phyloP scores from a whole-genome alignment of 1,140 invertebrate species.

The Plectrocnemia conspersa region DNA sequence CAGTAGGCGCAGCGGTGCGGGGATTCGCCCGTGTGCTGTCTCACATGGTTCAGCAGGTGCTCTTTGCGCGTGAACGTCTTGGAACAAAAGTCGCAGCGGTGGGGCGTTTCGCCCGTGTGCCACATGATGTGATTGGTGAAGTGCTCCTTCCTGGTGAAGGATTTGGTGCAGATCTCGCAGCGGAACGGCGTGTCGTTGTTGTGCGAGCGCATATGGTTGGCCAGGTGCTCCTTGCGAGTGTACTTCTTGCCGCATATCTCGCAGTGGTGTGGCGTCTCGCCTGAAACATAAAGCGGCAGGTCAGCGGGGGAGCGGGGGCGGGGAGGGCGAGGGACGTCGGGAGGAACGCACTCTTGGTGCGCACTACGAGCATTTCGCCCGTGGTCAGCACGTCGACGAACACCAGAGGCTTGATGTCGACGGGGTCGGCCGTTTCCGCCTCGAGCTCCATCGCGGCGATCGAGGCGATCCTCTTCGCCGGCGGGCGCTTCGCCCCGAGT shows the following conservation, averaged over 20 bases:
- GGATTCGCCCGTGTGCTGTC: slow-evolving; percentile 78
- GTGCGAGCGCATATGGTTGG: slow-evolving; percentile 72
- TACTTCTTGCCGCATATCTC: slow-evolving; percentile 73
- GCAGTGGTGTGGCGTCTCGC: slow-evolving; percentile 69
- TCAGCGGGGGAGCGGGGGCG: not conserved
- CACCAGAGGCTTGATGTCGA: slow-evolving; percentile 23
- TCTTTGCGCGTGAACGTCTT: slow-evolving; percentile 81
- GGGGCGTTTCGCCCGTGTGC: slow-evolving; percentile 83
- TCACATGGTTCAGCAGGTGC: slow-evolving; percentile 75
- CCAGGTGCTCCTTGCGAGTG: slow-evolving; percentile 70
- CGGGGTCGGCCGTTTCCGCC: not conserved
- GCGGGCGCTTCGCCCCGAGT: not conserved
- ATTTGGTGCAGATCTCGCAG: slow-evolving; percentile 81
- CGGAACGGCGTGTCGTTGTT: slow-evolving; percentile 78
- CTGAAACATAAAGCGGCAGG: slow-evolving; percentile 54
- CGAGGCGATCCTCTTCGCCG: no score
- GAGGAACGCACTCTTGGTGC: slow-evolving; percentile 2
- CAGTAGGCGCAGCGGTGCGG: slow-evolving; percentile 77
- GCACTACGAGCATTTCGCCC: slow-evolving; percentile 8
- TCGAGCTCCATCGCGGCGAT: slow-evolving; percentile 8
- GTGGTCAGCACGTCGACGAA: slow-evolving; percentile 16
- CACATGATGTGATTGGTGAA: slow-evolving; percentile 83
- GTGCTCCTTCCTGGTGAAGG: slow-evolving; percentile 80
- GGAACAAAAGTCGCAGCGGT: slow-evolving; percentile 77
- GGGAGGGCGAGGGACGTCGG: not conserved